These are phyloP conservation scores for Trichogramma evanescens DNA, from an alignment of 2,888 invertebrate species.

Conservation along the genomic window DNA sequence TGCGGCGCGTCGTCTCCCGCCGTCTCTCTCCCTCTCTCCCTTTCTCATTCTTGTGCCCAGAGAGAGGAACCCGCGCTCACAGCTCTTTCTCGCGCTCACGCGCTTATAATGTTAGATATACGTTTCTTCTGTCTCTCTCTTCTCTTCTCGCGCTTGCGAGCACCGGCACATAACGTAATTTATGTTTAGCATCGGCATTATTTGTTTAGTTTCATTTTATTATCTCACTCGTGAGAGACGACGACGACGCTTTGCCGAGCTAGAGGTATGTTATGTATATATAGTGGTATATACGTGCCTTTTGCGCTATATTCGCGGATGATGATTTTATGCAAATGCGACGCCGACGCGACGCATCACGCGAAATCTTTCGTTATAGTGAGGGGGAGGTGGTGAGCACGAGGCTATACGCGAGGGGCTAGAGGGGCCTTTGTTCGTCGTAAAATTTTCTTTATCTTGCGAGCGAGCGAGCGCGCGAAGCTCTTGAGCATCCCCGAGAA, in stretches of 20 bases:
- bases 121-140: neutral
- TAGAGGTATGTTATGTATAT: too few relatives aligned
- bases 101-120: neutral
- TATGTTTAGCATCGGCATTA: conserved; percentile 45
- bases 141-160: conserved; percentile 7
- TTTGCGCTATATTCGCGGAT: conserved; percentile 11
- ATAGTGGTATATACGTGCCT: too few relatives aligned
- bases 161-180: conserved; percentile 35
- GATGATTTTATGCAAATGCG: conserved; percentile 45
- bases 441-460: conserved; percentile 19
- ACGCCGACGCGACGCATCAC: conserved; percentile 17
- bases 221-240: conserved; percentile 27
- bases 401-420: too few relatives aligned
- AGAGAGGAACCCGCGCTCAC: too few relatives aligned
- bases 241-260: neutral
- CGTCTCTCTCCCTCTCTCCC: neutral
- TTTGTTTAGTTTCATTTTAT: conserved; percentile 46
- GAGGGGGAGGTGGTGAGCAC: too few relatives aligned
- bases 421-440: conserved; percentile 6
- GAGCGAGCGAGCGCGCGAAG: neutral
- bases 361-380: too few relatives aligned
- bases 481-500: neutral
- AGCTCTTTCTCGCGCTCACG: too few relatives aligned
- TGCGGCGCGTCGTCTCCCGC: neutral
- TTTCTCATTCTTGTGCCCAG: neutral